Conservation (phyloP, 2,113 vertebrate species). For the Cyanocitta stelleri region DNA sequence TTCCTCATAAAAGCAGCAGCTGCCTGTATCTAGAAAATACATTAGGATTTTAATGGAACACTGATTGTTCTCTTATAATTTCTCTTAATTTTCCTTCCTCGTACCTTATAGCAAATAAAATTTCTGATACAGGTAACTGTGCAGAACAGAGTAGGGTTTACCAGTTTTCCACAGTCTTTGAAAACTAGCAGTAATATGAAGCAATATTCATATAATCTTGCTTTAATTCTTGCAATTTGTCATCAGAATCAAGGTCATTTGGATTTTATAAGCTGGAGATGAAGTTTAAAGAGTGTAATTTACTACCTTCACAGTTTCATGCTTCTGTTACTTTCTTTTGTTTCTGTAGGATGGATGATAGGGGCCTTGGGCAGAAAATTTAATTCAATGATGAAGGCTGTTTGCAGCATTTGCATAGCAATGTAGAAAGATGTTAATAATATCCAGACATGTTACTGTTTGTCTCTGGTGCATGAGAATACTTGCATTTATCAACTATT, state of each 20-base stretch:
- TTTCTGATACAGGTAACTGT: background rate
- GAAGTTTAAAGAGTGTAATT: slow-evolving; percentile 36
- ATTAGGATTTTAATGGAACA: background rate
- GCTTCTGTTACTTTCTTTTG: background rate
- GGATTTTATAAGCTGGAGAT: slow-evolving; percentile 33
- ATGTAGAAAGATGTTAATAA: background rate
- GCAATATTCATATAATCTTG: background rate
- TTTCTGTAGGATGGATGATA: slow-evolving; percentile 18
- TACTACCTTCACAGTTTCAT: background rate
- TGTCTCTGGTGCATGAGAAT: background rate
- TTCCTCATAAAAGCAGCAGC: background rate
- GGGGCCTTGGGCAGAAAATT: slow-evolving; percentile 40
- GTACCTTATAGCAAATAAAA: background rate
- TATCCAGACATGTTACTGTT: background rate
- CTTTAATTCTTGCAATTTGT: background rate
- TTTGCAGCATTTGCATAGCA: slow-evolving; percentile 4
- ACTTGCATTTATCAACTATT: background rate
- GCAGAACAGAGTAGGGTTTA: background rate
- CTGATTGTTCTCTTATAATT: background rate
- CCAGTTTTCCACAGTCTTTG: background rate
- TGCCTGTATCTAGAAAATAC: background rate
- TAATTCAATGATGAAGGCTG: slow-evolving; percentile 34
- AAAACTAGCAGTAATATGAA: background rate
- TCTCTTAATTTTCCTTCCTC: background rate
- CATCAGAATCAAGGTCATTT: slow-evolving; percentile 32